Conservation (phyloP, 2,113 vertebrate genomes). For the Sialia sialis region DNA sequence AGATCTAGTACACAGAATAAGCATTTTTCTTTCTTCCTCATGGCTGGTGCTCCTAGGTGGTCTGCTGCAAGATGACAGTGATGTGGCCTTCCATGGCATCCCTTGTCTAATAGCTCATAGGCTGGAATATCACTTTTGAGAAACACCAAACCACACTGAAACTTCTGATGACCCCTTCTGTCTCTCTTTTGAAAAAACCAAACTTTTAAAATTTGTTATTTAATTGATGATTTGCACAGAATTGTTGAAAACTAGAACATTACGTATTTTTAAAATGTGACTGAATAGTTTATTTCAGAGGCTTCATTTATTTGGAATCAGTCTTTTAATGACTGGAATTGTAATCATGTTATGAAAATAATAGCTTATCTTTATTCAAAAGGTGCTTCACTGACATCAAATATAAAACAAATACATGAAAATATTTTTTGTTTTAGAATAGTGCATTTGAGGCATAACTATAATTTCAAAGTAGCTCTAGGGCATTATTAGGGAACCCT, state of each 20-base stretch:
- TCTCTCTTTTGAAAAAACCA: neutral
- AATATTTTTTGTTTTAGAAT: neutral
- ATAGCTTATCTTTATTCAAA: neutral
- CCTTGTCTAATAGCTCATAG: neutral
- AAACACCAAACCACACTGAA: neutral
- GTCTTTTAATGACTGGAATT: neutral
- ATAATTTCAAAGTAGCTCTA: neutral
- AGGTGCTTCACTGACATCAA: neutral
- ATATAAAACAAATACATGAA: neutral
- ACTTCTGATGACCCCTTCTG: neutral
- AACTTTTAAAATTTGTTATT: neutral
- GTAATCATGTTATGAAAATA: neutral
- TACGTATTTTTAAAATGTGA: neutral
- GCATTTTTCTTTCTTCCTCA: neutral
- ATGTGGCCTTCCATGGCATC: neutral
- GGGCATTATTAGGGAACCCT: neutral
- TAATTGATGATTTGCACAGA: neutral
- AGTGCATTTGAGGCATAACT: neutral
- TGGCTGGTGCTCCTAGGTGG: neutral
- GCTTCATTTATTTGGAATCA: neutral
- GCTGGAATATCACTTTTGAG: neutral
- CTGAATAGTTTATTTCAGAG: neutral
- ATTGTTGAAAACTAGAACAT: neutral
- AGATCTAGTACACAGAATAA: neutral
- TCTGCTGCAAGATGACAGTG: neutral